Conservation (phyloP, 2,113 vertebrate species). For the Trogon melanurus region DNA sequence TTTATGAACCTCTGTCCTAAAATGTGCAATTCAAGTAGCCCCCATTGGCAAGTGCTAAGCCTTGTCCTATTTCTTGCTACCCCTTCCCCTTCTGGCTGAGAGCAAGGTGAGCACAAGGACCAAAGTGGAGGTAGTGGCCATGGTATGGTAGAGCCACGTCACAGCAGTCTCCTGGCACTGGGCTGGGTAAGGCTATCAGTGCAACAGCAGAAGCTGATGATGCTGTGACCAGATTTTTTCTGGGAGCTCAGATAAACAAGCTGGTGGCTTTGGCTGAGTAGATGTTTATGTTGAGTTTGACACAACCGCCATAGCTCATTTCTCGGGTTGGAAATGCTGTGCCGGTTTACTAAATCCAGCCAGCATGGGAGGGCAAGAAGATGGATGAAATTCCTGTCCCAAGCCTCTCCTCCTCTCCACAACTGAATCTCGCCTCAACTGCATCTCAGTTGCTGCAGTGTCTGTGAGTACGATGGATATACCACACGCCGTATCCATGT, state of each 20-base stretch:
- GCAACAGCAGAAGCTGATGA: not conserved
- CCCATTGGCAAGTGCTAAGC: not conserved
- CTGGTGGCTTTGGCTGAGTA: not conserved
- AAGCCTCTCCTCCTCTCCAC: not conserved
- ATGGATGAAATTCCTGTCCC: not conserved
- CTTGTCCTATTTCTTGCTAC: not conserved
- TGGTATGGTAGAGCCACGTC: not conserved
- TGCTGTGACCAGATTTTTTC: not conserved
- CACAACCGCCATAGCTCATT: not conserved
- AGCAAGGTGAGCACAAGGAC: not conserved
- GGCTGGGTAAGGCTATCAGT: not conserved
- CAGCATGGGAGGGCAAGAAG: not conserved
- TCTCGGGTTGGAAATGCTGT: not conserved
- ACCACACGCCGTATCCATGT: accelerated
- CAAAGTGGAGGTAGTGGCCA: not conserved
- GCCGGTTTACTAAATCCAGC: not conserved
- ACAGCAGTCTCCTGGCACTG: not conserved
- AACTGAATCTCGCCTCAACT: not conserved
- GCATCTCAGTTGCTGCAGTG: not conserved
- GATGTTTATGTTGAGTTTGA: not conserved
- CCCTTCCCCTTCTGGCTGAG: not conserved
- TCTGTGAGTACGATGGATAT: not conserved
- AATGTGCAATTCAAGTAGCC: not conserved
- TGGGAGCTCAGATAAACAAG: not conserved
- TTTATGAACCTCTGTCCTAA: not conserved